A percentile compares a stretch with the other conserved stretches of the same genome.
Conservation (phyloP, 1,140 invertebrate species). For the Drosophila tropicalis region DNA sequence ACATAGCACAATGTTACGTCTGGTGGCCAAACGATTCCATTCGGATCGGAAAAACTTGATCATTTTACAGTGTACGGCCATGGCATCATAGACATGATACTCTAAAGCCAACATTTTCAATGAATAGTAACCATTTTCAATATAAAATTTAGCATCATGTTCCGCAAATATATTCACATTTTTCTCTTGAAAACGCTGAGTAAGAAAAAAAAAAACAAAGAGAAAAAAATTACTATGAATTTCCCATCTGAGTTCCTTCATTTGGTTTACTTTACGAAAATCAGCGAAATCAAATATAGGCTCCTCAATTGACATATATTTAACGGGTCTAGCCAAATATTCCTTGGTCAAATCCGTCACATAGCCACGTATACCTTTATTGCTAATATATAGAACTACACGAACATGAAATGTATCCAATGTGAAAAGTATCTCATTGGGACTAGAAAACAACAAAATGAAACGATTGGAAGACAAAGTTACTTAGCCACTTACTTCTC, state of each 20-base stretch:
- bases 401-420: conserved; percentile 68
- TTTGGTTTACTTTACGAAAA: conserved; percentile 52
- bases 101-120: conserved; percentile 70
- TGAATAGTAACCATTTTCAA: conserved; percentile 75
- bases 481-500: conserved; percentile 45
- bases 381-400: conserved; percentile 48
- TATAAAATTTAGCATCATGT: conserved; percentile 68
- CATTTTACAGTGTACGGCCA: conserved; percentile 60
- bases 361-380: conserved; percentile 61
- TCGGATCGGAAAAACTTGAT: conserved; percentile 54
- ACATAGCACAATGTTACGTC: conserved; percentile 61
- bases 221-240: not conserved
- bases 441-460: conserved; percentile 19
- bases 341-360: conserved; percentile 50
- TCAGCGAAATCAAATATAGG: conserved; percentile 62
- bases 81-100: conserved; percentile 62
- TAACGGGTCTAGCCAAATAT: conserved; percentile 46
- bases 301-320: conserved; percentile 57
- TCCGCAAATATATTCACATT: conserved; percentile 76
- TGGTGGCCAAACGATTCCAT: conserved; percentile 73
- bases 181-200: conserved; percentile 55
- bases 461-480: not conserved
- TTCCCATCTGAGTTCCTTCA: no score
- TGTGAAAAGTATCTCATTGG: conserved; percentile 66
- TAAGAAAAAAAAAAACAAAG: not conserved